Conservation (phyloP, 2,797 vertebrate species). For the Yasuhikotakia modesta region DNA sequence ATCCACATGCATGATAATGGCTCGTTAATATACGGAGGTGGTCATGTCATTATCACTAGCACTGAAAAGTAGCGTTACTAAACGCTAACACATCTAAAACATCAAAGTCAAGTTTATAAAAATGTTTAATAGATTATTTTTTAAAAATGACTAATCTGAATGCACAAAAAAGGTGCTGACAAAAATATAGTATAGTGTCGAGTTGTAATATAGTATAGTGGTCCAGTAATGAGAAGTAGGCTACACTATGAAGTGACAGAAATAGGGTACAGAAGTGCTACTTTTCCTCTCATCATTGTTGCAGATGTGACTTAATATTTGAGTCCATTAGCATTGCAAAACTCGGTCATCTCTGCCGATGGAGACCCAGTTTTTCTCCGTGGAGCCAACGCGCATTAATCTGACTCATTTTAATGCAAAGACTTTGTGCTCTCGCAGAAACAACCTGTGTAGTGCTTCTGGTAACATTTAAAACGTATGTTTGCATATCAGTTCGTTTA, state of each 20-base stretch:
- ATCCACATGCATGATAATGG: conserved; percentile 36
- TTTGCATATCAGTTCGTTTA: conserved; percentile 61
- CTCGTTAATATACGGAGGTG: conserved; percentile 25
- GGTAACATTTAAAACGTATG: conserved; percentile 42
- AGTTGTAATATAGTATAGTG: not conserved
- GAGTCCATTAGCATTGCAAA: conserved; percentile 46
- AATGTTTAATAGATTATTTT: too few species aligned
- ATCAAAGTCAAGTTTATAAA: too few species aligned
- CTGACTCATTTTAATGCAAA: too few species aligned
- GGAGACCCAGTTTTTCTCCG: conserved; percentile 33
- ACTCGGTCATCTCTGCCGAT: conserved; percentile 24
- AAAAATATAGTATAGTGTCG: too few species aligned
- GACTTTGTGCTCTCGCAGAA: conserved; percentile 48
- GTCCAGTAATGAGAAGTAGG: conserved; percentile 7
- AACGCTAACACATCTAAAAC: not conserved
- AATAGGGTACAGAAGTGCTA: not conserved
- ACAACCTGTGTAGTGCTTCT: conserved; percentile 44
- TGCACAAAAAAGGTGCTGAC: too few species aligned
- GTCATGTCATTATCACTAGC: not conserved
- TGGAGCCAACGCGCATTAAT: conserved; percentile 58
- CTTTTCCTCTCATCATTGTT: conserved; percentile 14
- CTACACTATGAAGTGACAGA: not conserved
- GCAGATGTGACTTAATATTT: conserved; percentile 40
- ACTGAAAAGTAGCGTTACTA: not conserved
- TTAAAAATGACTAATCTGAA: too few species aligned